Evolutionary conservation across 2,113 vertebrate species (phyloP).

Genomic region (Ornithorhynchus anatinus): DNA sequence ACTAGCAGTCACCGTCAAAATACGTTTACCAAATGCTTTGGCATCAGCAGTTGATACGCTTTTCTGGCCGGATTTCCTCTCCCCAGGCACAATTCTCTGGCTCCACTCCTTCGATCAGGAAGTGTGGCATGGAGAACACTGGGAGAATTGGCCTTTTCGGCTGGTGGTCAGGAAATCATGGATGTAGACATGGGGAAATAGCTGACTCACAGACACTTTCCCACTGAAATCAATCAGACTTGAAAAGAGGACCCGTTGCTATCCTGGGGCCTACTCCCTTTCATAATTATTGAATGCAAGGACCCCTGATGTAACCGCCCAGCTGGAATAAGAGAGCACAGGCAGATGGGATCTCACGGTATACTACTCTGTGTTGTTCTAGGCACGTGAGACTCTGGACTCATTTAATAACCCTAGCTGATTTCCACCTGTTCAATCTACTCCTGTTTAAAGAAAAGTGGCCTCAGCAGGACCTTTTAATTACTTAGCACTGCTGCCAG

Average conservation of each 20-base stretch:
- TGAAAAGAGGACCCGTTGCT: not conserved
- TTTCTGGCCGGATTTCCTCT: not conserved
- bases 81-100: not conserved
- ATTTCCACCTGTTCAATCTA: constrained; percentile 3
- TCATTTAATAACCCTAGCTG: constrained; percentile 17
- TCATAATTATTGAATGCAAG: constrained; percentile 9
- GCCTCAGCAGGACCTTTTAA: not conserved
- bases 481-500: not conserved
- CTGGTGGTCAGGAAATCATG: not conserved
- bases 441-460: not conserved
- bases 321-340: constrained; percentile 11
- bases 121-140: not conserved
- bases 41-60: not conserved
- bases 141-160: not conserved
- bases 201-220: not conserved
- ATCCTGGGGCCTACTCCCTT: not conserved
- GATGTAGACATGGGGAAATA: not conserved
- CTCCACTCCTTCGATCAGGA: not conserved
- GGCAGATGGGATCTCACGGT: not conserved
- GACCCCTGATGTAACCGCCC: not conserved
- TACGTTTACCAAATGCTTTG: not conserved
- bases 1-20: not conserved
- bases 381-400: not conserved
- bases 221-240: not conserved
- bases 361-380: not conserved